Evolutionary conservation across 2,888 invertebrate genomes (phyloP), one percentile per base, ranked within the genome.

Genomic region (Cryptus armator): DNA sequence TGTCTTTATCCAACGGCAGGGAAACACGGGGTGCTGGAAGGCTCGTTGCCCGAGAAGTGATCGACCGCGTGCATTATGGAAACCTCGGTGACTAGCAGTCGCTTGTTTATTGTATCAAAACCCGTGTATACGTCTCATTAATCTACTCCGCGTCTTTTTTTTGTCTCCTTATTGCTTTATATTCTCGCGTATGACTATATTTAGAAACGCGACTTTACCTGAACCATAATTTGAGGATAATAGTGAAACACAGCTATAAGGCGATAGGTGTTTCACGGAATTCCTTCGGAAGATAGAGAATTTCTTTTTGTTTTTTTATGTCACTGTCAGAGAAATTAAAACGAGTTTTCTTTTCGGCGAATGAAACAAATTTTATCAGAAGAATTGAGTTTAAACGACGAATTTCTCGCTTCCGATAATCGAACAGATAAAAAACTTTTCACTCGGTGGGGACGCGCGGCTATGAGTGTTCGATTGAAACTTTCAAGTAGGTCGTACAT

Each of bases 401-500:
- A 62, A 32, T 62, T 62, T 62, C 29, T 32, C 14, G 62, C 32
- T 29, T 14, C 14, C 14, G 29, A 62, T 32, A 62, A 62, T 62
- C 32, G 62, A 29, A 14, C 62, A 32, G 62, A 14, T 62, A 48
- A 62, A 32, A 14, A 32, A 62, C 32, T 62, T n/a, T 62, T 62
- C 32, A 32, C 62, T 32, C 14, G 6, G 10, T 4, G 29, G n/a
- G 62, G 29, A 10, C 29, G 29, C 29, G 29, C 29, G 59, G 16
- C 29, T 10, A 29, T 12, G 19, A 29, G 16, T 72, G 46, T 62
- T 10, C 19, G 56, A 46, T 67, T 77, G 14, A 19, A n/a, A 77
- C 56, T 77, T 67, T 77, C 77, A 44, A 67, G 66, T 56, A 14
- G 44, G 67, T 56, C 56, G 76, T 76, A 67, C 64, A 56, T 29